Conservation (phyloP, 1,140 invertebrate genomes). For the Hylaeus volcanicus region DNA sequence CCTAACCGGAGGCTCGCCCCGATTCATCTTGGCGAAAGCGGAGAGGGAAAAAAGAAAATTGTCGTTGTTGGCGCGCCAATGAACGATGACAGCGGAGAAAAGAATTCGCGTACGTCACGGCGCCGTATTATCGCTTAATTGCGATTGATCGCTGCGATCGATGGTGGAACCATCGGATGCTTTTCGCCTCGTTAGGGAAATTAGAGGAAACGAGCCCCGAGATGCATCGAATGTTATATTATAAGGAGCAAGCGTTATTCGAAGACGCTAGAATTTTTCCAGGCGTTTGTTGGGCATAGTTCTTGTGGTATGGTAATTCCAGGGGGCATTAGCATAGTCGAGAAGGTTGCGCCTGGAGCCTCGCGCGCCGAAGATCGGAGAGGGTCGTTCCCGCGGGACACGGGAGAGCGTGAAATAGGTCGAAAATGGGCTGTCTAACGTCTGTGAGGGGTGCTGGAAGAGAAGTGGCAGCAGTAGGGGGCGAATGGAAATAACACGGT, state of each 20-base stretch:
- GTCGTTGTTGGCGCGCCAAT: slow-evolving; percentile 13
- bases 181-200: too few species aligned
- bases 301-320: slow-evolving; percentile 59
- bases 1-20: slow-evolving; percentile 21
- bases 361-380: neutral
- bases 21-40: slow-evolving; percentile 60
- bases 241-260: neutral
- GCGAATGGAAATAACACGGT: slow-evolving; percentile 62
- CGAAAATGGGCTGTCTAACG: slow-evolving; percentile 59
- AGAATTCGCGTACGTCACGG: slow-evolving; percentile 51
- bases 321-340: slow-evolving; percentile 59
- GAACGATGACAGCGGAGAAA: slow-evolving; percentile 43
- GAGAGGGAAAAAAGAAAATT: slow-evolving; percentile 29
- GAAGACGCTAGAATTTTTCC: slow-evolving; percentile 45
- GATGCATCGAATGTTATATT: too few species aligned
- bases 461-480: neutral
- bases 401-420: slow-evolving; percentile 45
- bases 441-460: neutral
- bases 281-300: slow-evolving; percentile 56
- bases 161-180: too few species aligned
- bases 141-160: slow-evolving; percentile 56
- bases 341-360: slow-evolving; percentile 19
- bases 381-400: slow-evolving; percentile 53
- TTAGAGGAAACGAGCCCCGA: too few species aligned
- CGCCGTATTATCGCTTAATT: slow-evolving; percentile 48